Conservation (phyloP, 2,888 invertebrate genomes). For the Macaria liturata region DNA sequence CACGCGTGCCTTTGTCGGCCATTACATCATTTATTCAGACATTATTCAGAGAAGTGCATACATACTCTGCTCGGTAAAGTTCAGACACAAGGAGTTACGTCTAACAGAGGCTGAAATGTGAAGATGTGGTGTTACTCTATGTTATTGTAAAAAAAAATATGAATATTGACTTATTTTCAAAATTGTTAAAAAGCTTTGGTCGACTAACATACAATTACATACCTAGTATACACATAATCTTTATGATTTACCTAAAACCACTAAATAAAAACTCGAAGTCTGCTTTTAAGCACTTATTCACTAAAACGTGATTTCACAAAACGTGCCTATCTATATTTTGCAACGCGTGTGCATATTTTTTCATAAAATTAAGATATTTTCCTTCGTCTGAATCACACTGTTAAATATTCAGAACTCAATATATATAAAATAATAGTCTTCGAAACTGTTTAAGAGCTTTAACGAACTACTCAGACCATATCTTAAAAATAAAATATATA, state of each 20-base stretch:
- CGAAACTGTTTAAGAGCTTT: neutral
- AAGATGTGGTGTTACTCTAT: no score
- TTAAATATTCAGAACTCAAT: neutral
- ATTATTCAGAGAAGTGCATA: slow-evolving; percentile 29
- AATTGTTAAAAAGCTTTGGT: no score
- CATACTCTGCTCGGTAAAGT: slow-evolving; percentile 28
- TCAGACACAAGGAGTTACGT: slow-evolving; percentile 28
- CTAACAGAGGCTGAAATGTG: neutral
- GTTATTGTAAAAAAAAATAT: no score
- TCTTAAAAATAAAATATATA: slow-evolving; percentile 9
- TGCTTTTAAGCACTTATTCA: no score
- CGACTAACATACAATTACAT: no score
- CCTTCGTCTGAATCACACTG: neutral
- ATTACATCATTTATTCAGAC: slow-evolving; percentile 30
- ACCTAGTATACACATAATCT: no score
- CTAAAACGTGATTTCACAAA: neutral
- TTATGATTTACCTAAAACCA: no score
- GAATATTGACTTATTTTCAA: no score
- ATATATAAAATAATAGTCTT: neutral
- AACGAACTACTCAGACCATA: slow-evolving; percentile 8
- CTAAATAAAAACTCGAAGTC: no score
- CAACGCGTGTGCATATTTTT: no score
- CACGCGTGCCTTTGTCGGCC: slow-evolving; percentile 15
- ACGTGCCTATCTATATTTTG: neutral
- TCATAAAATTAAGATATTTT: slow-evolving; percentile 3